Conservation (phyloP, 2,113 vertebrate species). For the Callipepla californica region DNA sequence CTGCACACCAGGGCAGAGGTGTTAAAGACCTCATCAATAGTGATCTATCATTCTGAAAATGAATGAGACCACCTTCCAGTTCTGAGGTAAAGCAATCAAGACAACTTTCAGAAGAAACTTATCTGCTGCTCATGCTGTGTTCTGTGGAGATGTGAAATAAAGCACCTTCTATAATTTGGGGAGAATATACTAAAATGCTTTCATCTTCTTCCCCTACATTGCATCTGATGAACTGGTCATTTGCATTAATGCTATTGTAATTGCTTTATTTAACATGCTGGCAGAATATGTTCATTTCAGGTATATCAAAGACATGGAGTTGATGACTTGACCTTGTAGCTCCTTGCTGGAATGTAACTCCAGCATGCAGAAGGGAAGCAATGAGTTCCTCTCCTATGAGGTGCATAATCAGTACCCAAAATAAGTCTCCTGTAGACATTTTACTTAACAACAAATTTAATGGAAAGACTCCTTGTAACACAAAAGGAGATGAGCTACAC, state of each 20-base stretch:
- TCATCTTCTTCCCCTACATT: not conserved
- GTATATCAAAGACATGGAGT: not conserved
- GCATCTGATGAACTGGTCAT: not conserved
- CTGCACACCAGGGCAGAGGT: not conserved
- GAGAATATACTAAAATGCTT: not conserved
- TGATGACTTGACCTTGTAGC: conserved; percentile 27
- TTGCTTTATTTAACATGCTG: conserved; percentile 40
- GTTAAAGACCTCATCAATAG: not conserved
- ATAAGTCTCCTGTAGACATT: conserved; percentile 44
- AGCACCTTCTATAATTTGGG: not conserved
- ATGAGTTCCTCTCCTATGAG: conserved; percentile 17
- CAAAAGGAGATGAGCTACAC: conserved; percentile 45
- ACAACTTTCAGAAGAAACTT: not conserved
- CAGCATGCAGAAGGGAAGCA: not conserved
- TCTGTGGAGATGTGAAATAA: not conserved
- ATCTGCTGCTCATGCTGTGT: not conserved
- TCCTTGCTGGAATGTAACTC: conserved; percentile 27
- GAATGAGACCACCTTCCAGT: not conserved
- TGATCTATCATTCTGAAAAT: not conserved
- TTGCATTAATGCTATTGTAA: conserved; percentile 27
- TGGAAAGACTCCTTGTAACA: conserved; percentile 57
- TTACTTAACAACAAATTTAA: conserved; percentile 65
- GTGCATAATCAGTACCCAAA: conserved; percentile 44
- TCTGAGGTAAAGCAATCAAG: not conserved
- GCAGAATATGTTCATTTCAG: conserved; percentile 4